Base-by-base conservation (phyloP, 2,888 invertebrate genomes). In the Biston stratarius region DNA sequence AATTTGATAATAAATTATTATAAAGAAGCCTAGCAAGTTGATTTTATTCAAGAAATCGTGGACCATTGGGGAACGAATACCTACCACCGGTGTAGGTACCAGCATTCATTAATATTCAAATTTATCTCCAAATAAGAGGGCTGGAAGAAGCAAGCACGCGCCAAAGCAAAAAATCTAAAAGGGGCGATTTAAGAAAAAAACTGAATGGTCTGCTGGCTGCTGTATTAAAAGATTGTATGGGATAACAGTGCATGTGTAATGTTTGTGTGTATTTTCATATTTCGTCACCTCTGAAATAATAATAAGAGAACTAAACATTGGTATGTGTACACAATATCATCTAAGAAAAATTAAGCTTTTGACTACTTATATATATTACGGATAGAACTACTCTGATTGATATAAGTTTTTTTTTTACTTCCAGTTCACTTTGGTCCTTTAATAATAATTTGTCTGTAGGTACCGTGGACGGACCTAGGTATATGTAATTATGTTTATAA, bases 231-330 rank as follows among this genome's bases (percentile, higher is more conserved):
- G 58, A 60, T 71, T 51, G 38, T 40, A 58, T 38, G 38, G 38
- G 38, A 9, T 38, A 38, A 38, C 38, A 8, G 9, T 6, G 6
- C 34, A 12, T 52, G 60, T 64, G 69, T 52, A 67, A 72, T 65
- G 71, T 73, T 74, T 70, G 69, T 70, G 68, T 74, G 49, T 66
- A 67, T 73, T 72, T 71, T 71, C 58, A 74, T 67, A 70, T 73
- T 70, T 74, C 71, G 34, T 67, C 74, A 71, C 76, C 74, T 74
- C 62, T 69, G 10, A 12, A 58, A n/a, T 58, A 34, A n/a, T 58
- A 34, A 11, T 44, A 14, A 1, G 45, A 45, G 45, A 45, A 5
- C 14, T 14, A 45, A 45, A 45, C 14, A 12, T 5, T n/a, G 6
- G 11, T 9, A 42, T 11, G 24, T 24, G 3, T 24, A 24, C 24